Conservation (phyloP, 1,140 invertebrate species). For the Caenorhabditis tropicalis region DNA sequence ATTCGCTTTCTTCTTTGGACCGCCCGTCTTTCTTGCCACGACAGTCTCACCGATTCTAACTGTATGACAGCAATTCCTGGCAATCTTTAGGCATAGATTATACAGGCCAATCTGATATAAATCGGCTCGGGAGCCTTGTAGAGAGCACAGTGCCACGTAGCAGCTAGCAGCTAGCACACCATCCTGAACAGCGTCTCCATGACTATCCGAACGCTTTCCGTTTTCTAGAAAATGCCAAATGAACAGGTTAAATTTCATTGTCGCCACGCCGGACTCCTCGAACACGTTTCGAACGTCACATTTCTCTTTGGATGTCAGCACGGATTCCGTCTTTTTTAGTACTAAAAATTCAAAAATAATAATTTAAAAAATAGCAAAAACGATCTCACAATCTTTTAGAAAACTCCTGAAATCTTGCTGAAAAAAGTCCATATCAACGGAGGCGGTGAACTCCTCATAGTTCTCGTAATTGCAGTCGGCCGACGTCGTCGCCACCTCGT, state of each 20-base stretch:
- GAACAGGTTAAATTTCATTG: not conserved
- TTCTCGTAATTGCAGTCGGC: slow-evolving; percentile 1
- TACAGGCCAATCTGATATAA: not conserved
- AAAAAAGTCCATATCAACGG: not conserved
- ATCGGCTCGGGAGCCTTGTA: not conserved
- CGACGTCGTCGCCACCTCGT: not conserved
- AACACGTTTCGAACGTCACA: not conserved
- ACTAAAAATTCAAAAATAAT: not conserved
- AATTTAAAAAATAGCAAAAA: not conserved
- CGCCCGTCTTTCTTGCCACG: not conserved
- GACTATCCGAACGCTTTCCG: not conserved
- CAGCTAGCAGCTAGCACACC: not conserved
- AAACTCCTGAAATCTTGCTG: not conserved
- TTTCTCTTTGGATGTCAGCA: not conserved
- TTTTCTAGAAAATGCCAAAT: slow-evolving; percentile 24
- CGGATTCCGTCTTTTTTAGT: not conserved
- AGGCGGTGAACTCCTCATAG: not conserved
- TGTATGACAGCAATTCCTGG: not conserved
- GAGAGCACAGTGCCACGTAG: not conserved
- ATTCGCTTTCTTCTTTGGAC: not conserved
- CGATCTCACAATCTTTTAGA: not conserved
- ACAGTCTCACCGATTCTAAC: not conserved
- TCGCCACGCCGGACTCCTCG: not conserved
- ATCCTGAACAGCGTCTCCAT: not conserved
- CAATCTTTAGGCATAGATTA: slow-evolving; percentile 1